Evolutionary conservation across 2,797 vertebrate species (phyloP).

Genomic region (Neosilurus mollespiculum): DNA sequence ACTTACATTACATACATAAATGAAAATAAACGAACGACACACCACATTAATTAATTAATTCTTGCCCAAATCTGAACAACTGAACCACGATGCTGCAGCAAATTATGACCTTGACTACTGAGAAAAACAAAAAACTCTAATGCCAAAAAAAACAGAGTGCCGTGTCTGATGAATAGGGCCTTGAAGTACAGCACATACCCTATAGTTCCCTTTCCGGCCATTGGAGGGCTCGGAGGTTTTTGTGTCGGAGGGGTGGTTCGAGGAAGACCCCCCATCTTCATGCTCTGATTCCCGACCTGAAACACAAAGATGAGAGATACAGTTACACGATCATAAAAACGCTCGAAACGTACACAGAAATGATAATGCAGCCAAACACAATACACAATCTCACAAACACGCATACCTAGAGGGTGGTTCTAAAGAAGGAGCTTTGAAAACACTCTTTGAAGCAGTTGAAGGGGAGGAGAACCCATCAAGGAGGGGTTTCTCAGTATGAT

Average conservation of each 20-base stretch:
- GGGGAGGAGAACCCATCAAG: not conserved
- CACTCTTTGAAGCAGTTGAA: not conserved
- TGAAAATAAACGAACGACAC: not conserved
- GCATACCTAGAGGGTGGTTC: not conserved
- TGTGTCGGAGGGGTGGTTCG: slow-evolving; percentile 89
- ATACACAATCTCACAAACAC: not conserved
- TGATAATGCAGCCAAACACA: not conserved
- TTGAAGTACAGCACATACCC: slow-evolving; percentile 75
- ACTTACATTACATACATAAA: not conserved
- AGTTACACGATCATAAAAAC: not conserved
- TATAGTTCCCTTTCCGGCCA: slow-evolving; percentile 87
- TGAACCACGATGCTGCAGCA: not conserved
- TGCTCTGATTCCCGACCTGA: slow-evolving; percentile 90
- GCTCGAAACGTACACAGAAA: not conserved
- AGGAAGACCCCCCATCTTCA: slow-evolving; percentile 86
- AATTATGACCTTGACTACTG: not conserved
- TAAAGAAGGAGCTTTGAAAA: not conserved
- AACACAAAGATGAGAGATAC: slow-evolving; percentile 30
- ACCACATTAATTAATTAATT: not conserved
- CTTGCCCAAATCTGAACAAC: not conserved
- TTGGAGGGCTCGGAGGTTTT: slow-evolving; percentile 91
- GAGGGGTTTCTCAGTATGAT: not conserved
- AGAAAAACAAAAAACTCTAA: not conserved
- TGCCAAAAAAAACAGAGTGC: not conserved
- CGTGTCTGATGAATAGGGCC: too few relatives aligned